Base-by-base conservation (phyloP, 2,113 vertebrate genomes). In the Scomber scombrus region DNA sequence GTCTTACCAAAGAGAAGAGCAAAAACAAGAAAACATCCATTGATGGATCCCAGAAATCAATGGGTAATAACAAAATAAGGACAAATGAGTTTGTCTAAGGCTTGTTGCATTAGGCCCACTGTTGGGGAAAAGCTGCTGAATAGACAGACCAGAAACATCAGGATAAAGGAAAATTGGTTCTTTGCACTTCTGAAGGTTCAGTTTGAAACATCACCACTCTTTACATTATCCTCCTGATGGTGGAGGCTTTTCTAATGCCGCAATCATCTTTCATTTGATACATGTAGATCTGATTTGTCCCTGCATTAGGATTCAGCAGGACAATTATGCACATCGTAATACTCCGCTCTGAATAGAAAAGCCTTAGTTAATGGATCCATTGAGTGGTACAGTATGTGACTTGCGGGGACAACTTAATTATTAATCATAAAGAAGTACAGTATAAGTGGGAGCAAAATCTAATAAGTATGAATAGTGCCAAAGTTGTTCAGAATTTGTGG, bases 391-490 rank as follows among this genome's bases (percentile, higher is more conserved):
- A 55, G 19, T 63, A 65, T 81, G 65, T 65, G 70, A 78, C 67
- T 73, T 15, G 19, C 67, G 58, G 67, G 66, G 75, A 65, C 62
- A 84, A 50, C 72, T 87, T 85, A 75, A 85, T 90, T 82, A 87
- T 86, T 87, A 62, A 82, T 82, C 45, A 75, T 51, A 80, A 78
- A 80, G 67, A 71, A 4, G 31, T 80, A 82, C 78, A 57, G 62
- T 52, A 1, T 75, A 77, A 83, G 51, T 78, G 55, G 51, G 55
- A 29, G 23, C 61, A 57, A 11, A 58, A 5, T 65, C 81, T 51
- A 60, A 45, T 58, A 69, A 31, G 47, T 52, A 56, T 71, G 45
- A 60, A 75, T 69, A 14, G 50, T 69, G 61, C 19, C 66, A 77
- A 76, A 75, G 52, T 72, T 67, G 23, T 40, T 46, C 58, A 9